phyloP scores from a whole-genome alignment of 2,113 vertebrate genomes.

The Choloepus hoffmanni region DNA sequence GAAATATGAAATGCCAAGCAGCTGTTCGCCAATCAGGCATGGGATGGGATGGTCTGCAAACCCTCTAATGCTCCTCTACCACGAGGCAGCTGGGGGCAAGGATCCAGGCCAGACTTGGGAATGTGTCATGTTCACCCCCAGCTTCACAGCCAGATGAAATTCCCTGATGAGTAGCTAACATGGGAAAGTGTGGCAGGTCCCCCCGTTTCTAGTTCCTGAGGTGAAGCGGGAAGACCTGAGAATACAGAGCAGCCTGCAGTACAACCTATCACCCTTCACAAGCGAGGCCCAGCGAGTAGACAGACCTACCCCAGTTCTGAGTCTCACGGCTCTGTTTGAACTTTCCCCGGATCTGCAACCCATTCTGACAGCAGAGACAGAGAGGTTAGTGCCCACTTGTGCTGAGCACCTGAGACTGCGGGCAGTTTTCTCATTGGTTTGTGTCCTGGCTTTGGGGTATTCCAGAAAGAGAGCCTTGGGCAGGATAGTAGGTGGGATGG shows the following conservation, averaged over 20 bases:
- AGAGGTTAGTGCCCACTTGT: neutral
- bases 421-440: neutral
- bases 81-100: neutral
- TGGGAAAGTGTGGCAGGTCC: neutral
- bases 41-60: neutral
- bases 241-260: neutral
- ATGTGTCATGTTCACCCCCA: neutral
- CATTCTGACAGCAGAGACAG: no score
- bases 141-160: neutral
- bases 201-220: neutral
- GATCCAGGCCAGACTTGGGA: neutral
- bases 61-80: neutral
- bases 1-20: constrained; percentile 51
- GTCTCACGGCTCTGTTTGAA: neutral
- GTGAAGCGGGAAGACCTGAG: neutral
- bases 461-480: neutral
- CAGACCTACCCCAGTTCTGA: no score
- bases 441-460: neutral
- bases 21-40: neutral
- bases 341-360: neutral
- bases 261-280: neutral
- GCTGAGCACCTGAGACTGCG: neutral
- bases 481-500: neutral
- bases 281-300: neutral
- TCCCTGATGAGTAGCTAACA: neutral